Base-by-base conservation (phyloP, 2,113 vertebrate genomes). In the Vidua chalybeata region DNA sequence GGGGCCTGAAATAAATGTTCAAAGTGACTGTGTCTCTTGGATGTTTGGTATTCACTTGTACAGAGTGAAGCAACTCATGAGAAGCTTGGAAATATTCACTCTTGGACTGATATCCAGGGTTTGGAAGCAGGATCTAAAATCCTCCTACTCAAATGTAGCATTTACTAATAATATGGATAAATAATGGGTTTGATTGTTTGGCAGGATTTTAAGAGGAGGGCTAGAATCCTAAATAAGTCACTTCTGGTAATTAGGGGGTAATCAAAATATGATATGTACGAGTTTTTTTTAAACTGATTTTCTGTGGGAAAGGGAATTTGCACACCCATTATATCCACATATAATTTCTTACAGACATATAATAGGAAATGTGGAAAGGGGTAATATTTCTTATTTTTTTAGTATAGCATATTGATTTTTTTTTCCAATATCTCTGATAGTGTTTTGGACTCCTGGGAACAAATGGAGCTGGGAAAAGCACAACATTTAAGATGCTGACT, bases 391-490 rank as follows among this genome's bases (percentile, higher is more conserved):
- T 64, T 66, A 4, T 35, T 76, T 39, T 64, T 81, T 86, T 41
- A 81, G 12, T 12, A 26, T 27, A 81, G 9, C 11, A 63, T 41
- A 64, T 30, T 43, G 10, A 52, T 45, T 13, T 33, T 24, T 72
- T 35, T 31, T 27, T 15, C 7, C 30, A 18, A 5, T 2, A 54
- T 78, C 11, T 37, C 30, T 33, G 3, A 9, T 92, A 99, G 99
- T 99, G 99, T 95, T 99, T 99, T 68, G 99, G 99, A 30, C 98
- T 99, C 55, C 97, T 99, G 8, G 99, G 99, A 31, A 98, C 98
- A 72, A 99, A 99, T 10, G 99, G 99, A 66, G 99, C 99, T 80
- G 99, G 99, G 13, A 99, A 99, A 97, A 99, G 98, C 7, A 98
- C 98, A 3, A 98, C 98, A 4, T 99, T 99, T 96, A 98, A 98